Evolutionary conservation across 2,888 invertebrate genomes (phyloP).

Genomic region (Lasioglossum vierecki): DNA sequence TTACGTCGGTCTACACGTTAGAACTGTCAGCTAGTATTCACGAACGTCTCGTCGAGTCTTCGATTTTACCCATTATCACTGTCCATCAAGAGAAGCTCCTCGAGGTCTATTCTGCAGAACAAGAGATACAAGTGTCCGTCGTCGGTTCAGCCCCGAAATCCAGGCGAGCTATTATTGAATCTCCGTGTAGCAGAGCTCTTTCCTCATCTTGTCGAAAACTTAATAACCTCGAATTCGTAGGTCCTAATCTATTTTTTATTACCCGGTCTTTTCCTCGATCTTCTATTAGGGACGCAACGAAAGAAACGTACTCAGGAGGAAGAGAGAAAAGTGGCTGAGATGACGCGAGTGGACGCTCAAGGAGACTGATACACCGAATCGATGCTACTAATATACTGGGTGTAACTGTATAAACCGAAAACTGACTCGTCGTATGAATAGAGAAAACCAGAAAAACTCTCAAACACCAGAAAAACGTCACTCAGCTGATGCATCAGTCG

Average conservation of each 20-base stretch:
- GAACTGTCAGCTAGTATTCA: conserved; percentile 53
- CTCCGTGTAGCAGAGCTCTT: conserved; percentile 21
- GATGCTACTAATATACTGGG: conserved; percentile 74
- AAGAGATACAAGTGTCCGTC: conserved; percentile 47
- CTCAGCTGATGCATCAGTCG: no score
- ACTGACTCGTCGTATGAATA: no score
- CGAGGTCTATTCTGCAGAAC: conserved; percentile 28
- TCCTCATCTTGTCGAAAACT: conserved; percentile 58
- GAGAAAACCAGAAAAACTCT: no score
- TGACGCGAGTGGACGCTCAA: conserved; percentile 48
- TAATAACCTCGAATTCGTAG: conserved; percentile 63
- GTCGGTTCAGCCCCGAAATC: conserved; percentile 49
- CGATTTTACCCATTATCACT: conserved; percentile 11
- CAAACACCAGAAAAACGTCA: no score
- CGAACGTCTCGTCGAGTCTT: conserved; percentile 41
- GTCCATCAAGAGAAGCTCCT: conserved; percentile 40
- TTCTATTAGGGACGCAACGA: conserved; percentile 59
- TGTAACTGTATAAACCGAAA: neutral
- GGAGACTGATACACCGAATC: conserved; percentile 71
- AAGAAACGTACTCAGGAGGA: conserved; percentile 12
- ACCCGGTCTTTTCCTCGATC: conserved; percentile 62
- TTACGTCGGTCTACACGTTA: conserved; percentile 43
- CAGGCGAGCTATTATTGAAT: conserved; percentile 39
- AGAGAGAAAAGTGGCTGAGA: conserved; percentile 21
- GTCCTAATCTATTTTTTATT: conserved; percentile 70